Base-by-base conservation (phyloP, 1,140 invertebrate species). In the Drosophila gunungcola region DNA sequence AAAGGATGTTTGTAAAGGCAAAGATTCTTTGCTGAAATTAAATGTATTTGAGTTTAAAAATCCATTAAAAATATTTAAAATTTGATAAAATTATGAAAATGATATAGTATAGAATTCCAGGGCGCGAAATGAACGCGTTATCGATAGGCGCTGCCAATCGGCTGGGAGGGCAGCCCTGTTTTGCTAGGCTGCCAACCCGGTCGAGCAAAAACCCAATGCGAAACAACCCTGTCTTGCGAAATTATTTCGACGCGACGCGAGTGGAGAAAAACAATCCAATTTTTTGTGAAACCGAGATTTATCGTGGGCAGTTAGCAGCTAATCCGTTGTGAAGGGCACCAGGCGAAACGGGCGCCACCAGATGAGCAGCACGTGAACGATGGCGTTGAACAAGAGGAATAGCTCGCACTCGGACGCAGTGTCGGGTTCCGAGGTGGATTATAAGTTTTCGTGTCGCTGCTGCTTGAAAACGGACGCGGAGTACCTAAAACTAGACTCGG, bases 391-490 rank as follows among this genome's bases (percentile, higher is more conserved):
- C 49, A 85, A 81, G 27, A 55, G 68, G 39, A 39, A 67, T 6
- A 79, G 67, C 64, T 48, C 41, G 36, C 62, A 55, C 13, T 34
- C 46, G 52, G 74, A 64, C 32, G 29, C 42, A 7, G 38, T 13
- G 12, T 27, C 45, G 38, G 67, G 64, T 36, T 38, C 49, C 46
- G 10, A 73, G 13, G 36, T 32, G 13, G 76, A 91, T 75, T 90
- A 78, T 48, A 91, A 86, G 55, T 70, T 77, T 52, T 63, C 70
- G 21, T 91, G 90, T 80, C 83, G 90, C 46, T 91, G 90, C 61
- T 91, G 90, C 54, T 73, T 91, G 10, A 88, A 79, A 55, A 74
- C 73, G 11, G 77, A 91, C 29, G 83, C 74, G 1, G 83, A 91
- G 42, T 73, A 90, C 43, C 68, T 85, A 9, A 89, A 80, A 61